Conservation (phyloP, 2,113 vertebrate species). For the Thomomys bottae region DNA sequence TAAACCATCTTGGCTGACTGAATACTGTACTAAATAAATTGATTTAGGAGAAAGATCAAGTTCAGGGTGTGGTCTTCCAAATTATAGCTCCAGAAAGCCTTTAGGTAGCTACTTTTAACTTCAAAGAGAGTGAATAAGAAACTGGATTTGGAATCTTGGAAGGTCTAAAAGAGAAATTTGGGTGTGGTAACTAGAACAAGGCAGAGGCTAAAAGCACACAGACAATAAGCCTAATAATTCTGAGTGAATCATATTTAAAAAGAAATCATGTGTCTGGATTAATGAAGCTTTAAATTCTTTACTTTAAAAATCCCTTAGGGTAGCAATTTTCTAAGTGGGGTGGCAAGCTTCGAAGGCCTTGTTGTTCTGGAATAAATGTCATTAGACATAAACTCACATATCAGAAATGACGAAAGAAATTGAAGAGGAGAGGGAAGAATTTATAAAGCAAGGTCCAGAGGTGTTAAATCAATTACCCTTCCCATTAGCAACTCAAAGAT, state of each 20-base stretch:
- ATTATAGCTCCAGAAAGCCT: slow-evolving; percentile 15
- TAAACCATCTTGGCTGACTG: not conserved
- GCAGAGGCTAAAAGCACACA: not conserved
- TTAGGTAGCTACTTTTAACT: slow-evolving; percentile 54
- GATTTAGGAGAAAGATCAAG: not conserved
- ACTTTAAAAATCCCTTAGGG: not conserved
- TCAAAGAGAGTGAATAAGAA: slow-evolving; percentile 41
- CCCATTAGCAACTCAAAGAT: not conserved
- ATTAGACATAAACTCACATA: not conserved
- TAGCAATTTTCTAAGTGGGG: not conserved
- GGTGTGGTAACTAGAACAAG: slow-evolving; percentile 16
- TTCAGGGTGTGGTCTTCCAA: not conserved
- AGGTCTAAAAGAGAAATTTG: not conserved
- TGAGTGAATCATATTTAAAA: not conserved
- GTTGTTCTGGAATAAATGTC: not conserved
- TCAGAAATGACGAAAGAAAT: not conserved
- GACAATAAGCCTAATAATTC: not conserved
- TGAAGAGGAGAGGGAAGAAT: not conserved
- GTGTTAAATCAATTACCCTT: not conserved
- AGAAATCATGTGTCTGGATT: not conserved
- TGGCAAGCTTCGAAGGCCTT: not conserved
- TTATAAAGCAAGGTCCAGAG: not conserved
- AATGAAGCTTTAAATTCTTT: slow-evolving; percentile 14
- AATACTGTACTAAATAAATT: slow-evolving; percentile 3
- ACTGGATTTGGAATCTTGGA: slow-evolving; percentile 17